A percentile compares a stretch with the other conserved stretches of the same genome.
phyloP scores from a whole-genome alignment of 1,140 invertebrate species.

The Monochamus saltuarius region DNA sequence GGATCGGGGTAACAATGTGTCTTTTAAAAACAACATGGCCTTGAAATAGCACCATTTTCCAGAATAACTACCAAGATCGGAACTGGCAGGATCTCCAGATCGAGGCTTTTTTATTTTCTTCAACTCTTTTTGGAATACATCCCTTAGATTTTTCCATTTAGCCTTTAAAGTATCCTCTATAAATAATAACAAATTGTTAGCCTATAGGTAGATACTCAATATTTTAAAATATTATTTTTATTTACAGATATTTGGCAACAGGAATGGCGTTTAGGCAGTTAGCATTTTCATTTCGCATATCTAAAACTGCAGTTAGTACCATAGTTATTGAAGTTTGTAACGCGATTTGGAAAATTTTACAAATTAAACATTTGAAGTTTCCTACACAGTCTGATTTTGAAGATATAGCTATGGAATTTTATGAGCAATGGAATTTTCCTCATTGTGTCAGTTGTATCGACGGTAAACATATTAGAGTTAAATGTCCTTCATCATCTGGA shows the following conservation, averaged over 20 bases:
- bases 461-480: slow-evolving; percentile 52
- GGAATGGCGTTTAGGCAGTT: slow-evolving; percentile 21
- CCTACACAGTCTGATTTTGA: slow-evolving; percentile 29
- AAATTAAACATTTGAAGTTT: slow-evolving; percentile 11
- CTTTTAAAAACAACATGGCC: no score
- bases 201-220: no score
- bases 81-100: no score
- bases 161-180: no score
- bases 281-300: slow-evolving; percentile 18
- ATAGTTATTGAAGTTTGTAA: slow-evolving; percentile 17
- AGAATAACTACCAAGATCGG: no score
- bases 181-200: no score
- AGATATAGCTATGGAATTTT: slow-evolving; percentile 13
- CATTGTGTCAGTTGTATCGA: slow-evolving; percentile 52
- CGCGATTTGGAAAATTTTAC: slow-evolving; percentile 14
- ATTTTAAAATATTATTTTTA: no score
- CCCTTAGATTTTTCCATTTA: no score
- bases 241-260: slow-evolving; percentile 28
- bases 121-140: no score
- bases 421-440: slow-evolving; percentile 1
- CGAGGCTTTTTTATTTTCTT: no score
- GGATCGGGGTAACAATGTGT: no score
- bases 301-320: slow-evolving; percentile 15
- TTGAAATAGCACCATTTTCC: no score
- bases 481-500: slow-evolving; percentile 43